Evolutionary conservation across 2,888 invertebrate genomes (phyloP).

Genomic region (Limnephilus marmoratus): DNA sequence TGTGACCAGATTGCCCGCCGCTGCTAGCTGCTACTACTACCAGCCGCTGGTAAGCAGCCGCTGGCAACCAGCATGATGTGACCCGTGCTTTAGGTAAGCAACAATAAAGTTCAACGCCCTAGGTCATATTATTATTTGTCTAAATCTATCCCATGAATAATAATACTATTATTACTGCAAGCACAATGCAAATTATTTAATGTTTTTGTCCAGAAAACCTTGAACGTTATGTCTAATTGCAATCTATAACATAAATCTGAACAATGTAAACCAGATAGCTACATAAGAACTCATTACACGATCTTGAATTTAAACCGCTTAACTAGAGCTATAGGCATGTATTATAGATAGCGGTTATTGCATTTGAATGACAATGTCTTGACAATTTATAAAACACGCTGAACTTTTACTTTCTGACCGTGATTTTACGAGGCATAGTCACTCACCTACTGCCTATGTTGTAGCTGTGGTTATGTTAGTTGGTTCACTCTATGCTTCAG

Average conservation of each 20-base stretch:
- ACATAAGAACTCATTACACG: not conserved
- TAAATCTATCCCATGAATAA: not conserved
- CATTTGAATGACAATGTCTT: conserved; percentile 29
- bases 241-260: not conserved
- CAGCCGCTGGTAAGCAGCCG: no score
- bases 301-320: not conserved
- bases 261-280: not conserved
- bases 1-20: no score
- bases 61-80: no score
- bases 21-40: no score
- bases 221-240: not conserved
- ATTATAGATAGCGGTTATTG: not conserved
- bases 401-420: conserved; percentile 45
- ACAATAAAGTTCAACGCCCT: not conserved
- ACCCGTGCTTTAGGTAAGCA: no score
- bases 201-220: not conserved
- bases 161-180: not conserved
- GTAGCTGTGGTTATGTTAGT: not conserved
- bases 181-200: not conserved
- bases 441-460: not conserved
- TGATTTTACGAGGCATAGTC: conserved; percentile 9
- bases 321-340: not conserved
- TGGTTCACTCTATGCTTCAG: not conserved
- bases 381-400: conserved; percentile 5
- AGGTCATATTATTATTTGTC: not conserved